Percentiles rank a stretch among this genome's conserved stretches.
These are phyloP conservation scores for Leptopilina drosophilae DNA, from an alignment of 2,888 invertebrate genomes.

Conservation along the genomic window DNA sequence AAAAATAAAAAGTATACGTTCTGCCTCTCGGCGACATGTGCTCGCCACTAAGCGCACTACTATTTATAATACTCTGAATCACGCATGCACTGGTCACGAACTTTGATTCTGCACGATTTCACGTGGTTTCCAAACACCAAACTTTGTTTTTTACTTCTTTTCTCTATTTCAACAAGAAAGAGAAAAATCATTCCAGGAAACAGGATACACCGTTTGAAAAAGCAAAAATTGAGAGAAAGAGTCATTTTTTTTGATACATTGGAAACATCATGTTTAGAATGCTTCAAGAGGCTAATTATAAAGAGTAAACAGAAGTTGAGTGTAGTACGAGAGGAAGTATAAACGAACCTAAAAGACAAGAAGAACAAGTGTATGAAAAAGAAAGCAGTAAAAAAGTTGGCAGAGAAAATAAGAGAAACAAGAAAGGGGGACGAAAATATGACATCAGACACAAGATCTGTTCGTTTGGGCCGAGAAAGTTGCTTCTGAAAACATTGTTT, in stretches of 20 bases:
- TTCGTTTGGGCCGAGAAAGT: neutral
- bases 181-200: neutral
- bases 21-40: conserved; percentile 54
- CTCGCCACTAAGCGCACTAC: conserved; percentile 50
- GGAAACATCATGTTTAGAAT: neutral
- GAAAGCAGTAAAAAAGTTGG: neutral
- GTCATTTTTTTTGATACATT: neutral
- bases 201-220: neutral
- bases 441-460: conserved; percentile 1
- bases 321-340: neutral
- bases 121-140: conserved; percentile 13
- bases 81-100: conserved; percentile 56
- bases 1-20: conserved; percentile 45
- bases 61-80: conserved; percentile 67
- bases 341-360: neutral
- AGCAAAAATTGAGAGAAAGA: neutral
- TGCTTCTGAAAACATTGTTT: too few relatives aligned
- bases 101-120: conserved; percentile 53
- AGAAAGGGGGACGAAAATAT: conserved; percentile 2
- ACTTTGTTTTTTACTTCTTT: neutral
- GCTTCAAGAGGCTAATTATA: conserved; percentile 15
- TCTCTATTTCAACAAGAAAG: too few relatives aligned
- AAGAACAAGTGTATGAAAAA: conserved; percentile 1
- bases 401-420: neutral
- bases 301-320: conserved; percentile 19